These are phyloP conservation scores for Xiphophorus birchmanni DNA, from an alignment of 2,797 vertebrate species.

Conservation along the genomic window DNA sequence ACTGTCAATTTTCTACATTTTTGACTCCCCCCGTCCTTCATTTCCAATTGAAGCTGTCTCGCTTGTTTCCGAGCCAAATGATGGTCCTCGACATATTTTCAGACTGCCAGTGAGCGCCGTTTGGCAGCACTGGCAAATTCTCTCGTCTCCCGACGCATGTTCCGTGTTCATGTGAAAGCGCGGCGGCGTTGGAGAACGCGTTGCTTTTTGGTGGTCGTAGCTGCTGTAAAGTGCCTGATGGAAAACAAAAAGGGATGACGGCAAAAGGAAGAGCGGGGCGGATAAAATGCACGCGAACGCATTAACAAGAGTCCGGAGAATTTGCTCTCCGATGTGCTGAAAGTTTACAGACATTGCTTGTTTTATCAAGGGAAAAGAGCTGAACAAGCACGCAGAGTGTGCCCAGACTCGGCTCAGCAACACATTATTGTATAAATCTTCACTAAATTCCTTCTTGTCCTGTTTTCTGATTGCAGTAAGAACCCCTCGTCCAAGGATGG, in stretches of 20 bases:
- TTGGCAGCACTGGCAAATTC: conserved; percentile 88
- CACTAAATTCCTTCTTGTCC: conserved; percentile 24
- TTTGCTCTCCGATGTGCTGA: conserved; percentile 11
- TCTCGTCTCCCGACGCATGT: conserved; percentile 78
- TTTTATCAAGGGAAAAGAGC: conserved; percentile 2
- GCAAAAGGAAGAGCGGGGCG: neutral
- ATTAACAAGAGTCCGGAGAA: conserved; percentile 14
- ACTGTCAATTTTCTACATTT: conserved; percentile 10
- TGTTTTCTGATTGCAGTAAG: conserved; percentile 86
- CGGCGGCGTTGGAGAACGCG: neutral
- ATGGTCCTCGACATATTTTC: conserved; percentile 83
- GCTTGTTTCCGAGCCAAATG: conserved; percentile 56
- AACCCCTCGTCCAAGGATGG: conserved; percentile 92
- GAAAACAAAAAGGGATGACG: neutral
- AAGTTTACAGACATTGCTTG: conserved; percentile 20
- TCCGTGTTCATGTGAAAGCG: neutral
- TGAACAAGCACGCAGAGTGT: neutral
- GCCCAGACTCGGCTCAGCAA: neutral
- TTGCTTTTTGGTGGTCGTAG: neutral
- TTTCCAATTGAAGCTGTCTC: conserved; percentile 11
- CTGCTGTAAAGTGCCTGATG: neutral
- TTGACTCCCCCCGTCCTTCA: conserved; percentile 20
- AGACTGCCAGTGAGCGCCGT: conserved; percentile 81
- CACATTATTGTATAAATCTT: neutral
- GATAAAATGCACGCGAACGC: neutral